Percentiles rank a stretch among this genome's conserved stretches.
phyloP scores from a whole-genome alignment of 2,113 vertebrate species.

The Gallinago paraguaiae region DNA sequence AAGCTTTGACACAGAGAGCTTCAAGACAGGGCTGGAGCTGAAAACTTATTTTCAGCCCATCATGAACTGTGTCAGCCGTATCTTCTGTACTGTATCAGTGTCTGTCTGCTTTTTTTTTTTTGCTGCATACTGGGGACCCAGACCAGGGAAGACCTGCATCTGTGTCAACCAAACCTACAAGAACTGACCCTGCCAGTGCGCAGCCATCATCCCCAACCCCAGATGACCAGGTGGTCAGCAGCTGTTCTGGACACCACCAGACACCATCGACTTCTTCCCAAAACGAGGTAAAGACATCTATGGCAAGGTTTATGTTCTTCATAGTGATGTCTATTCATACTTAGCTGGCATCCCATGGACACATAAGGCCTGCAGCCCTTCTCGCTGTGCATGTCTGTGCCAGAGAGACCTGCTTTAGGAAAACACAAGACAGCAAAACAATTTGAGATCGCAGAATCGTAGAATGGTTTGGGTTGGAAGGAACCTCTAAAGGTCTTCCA shows the following conservation, averaged over 20 bases:
- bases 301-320: background rate
- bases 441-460: background rate
- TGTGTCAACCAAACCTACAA: background rate
- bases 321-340: accelerated
- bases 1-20: background rate
- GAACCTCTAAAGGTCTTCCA: background rate
- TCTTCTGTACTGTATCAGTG: background rate
- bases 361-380: accelerated
- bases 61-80: background rate
- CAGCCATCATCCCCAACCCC: background rate
- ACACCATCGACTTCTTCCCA: background rate
- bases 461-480: background rate
- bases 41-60: background rate
- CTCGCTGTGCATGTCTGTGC: accelerated
- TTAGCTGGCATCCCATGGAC: background rate
- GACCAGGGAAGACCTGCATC: background rate
- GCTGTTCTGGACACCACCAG: background rate
- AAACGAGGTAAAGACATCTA: background rate
- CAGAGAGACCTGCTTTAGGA: background rate
- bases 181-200: background rate
- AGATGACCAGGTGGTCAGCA: background rate
- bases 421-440: background rate
- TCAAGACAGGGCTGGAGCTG: background rate
- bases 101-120: constrained; percentile 17
- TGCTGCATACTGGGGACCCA: background rate